phyloP scores from a whole-genome alignment of 2,888 invertebrate genomes.

The Aphidoletes aphidimyza region DNA sequence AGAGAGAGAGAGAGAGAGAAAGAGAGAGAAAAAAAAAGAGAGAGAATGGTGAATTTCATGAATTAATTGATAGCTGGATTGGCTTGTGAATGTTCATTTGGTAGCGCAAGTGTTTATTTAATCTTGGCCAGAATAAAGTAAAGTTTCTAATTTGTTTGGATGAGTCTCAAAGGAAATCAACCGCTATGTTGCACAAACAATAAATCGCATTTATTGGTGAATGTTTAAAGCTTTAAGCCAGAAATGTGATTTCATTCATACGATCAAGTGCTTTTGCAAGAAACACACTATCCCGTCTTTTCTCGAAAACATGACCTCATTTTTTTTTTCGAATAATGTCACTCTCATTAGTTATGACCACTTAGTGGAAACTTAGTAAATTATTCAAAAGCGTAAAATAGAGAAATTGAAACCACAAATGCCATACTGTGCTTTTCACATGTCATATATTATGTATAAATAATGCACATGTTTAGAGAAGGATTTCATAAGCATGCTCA shows the following conservation, averaged over 20 bases:
- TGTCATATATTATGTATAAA: background rate
- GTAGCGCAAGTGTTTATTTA: background rate
- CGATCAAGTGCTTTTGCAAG: background rate
- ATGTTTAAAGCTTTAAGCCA: background rate
- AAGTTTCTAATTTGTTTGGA: constrained; percentile 15
- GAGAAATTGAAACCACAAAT: constrained; percentile 12
- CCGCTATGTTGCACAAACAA: background rate
- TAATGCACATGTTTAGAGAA: background rate
- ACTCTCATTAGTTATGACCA: constrained; percentile 20
- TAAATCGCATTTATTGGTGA: background rate
- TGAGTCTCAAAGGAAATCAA: constrained; percentile 18
- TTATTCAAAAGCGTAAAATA: background rate
- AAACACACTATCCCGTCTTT: too few relatives aligned
- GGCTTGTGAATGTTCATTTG: background rate
- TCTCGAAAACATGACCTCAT: too few relatives aligned
- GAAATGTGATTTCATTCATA: background rate
- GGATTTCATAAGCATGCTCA: background rate
- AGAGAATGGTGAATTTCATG: background rate
- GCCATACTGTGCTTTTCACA: background rate
- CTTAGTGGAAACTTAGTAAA: background rate
- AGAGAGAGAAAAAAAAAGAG: too few relatives aligned
- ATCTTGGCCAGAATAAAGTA: background rate
- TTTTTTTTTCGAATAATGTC: too few relatives aligned
- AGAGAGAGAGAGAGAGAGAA: too few relatives aligned
- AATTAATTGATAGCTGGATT: background rate